phyloP scores from a whole-genome alignment of 2,797 vertebrate genomes.

The Enteromius trimaculatus region DNA sequence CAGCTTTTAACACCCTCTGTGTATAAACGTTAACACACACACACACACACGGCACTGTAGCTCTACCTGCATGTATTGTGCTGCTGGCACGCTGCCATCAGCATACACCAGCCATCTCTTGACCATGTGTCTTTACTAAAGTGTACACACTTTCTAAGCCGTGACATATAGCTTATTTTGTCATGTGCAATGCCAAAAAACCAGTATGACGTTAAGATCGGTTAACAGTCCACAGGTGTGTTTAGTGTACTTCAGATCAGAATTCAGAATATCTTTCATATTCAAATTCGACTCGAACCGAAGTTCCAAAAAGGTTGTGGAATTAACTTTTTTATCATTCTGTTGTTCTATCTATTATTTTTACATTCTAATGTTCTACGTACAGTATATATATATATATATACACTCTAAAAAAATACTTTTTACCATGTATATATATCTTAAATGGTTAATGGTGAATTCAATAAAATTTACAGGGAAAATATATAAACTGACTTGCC shows the following conservation, averaged over 20 bases:
- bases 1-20: constrained; percentile 73
- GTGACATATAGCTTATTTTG: constrained; percentile 39
- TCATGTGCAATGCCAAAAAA: constrained; percentile 8
- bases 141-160: not conserved
- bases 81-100: not conserved
- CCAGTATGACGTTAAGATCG: constrained; percentile 29
- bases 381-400: too few relatives aligned
- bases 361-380: too few relatives aligned
- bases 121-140: not conserved
- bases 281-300: not conserved
- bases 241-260: not conserved
- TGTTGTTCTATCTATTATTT: too few relatives aligned
- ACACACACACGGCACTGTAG: constrained; percentile 27
- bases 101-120: not conserved
- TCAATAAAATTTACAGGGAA: too few relatives aligned
- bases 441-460: too few relatives aligned
- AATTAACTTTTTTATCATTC: too few relatives aligned
- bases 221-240: not conserved
- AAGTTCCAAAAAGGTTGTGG: not conserved
- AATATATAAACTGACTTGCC: too few relatives aligned
- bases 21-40: constrained; percentile 58
- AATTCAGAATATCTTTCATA: not conserved
- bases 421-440: too few relatives aligned
- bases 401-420: too few relatives aligned
- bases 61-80: not conserved